Percentiles rank a stretch among this genome's conserved stretches.
These are phyloP conservation scores for Lophotis ruficrista DNA, from an alignment of 2,113 vertebrate species.

Conservation along the genomic window DNA sequence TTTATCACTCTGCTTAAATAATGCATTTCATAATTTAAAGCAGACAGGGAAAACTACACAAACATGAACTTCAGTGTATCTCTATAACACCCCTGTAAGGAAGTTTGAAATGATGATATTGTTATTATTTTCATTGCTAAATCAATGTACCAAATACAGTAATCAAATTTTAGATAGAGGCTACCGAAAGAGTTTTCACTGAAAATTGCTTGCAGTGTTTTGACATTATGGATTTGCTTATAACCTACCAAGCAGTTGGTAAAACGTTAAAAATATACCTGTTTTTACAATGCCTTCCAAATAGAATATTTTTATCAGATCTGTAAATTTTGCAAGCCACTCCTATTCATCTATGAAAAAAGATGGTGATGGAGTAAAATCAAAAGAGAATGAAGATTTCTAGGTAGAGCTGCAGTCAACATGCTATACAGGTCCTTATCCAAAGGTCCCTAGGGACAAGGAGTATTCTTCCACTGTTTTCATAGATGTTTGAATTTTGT, in stretches of 20 bases:
- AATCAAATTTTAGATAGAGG: conserved; percentile 38
- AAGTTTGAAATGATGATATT: conserved; percentile 29
- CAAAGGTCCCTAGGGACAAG: not conserved
- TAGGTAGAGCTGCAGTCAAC: not conserved
- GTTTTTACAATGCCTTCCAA: not conserved
- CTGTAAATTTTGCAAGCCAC: not conserved
- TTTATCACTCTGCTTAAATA: conserved; percentile 63
- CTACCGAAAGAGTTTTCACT: conserved; percentile 29
- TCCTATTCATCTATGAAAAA: not conserved
- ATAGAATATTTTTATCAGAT: not conserved
- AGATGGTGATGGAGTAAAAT: not conserved
- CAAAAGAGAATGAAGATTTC: not conserved
- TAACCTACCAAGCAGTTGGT: not conserved
- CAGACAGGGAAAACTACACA: conserved; percentile 26
- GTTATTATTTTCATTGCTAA: conserved; percentile 56
- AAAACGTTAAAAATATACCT: not conserved
- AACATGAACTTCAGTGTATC: conserved; percentile 37
- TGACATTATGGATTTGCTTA: not conserved
- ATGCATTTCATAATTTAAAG: conserved; percentile 65
- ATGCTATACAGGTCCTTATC: not conserved
- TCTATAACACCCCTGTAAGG: conserved; percentile 26
- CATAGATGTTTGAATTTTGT: not conserved
- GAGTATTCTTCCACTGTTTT: not conserved
- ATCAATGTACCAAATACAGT: conserved; percentile 61
- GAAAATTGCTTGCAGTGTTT: conserved; percentile 27